Evolutionary conservation across 2,888 invertebrate species (phyloP).

Genomic region (Campaea margaritaria): DNA sequence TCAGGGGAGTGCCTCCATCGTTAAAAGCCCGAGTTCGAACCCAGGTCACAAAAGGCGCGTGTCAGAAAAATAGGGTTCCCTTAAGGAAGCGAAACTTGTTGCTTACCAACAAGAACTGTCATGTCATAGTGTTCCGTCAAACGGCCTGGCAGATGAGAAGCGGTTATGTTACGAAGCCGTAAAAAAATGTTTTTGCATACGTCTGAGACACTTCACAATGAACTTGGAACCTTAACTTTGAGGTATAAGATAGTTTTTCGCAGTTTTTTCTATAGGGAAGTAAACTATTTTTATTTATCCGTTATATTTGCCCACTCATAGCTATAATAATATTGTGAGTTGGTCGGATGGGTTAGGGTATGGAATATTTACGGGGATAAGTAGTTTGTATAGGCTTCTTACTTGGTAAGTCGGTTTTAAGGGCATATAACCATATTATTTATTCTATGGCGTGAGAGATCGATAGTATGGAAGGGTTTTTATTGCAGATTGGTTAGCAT

Average conservation of each 20-base stretch:
- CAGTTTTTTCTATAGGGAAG: not conserved
- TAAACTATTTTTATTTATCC: constrained; percentile 50
- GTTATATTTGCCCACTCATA: constrained; percentile 54
- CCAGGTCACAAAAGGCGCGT: constrained; percentile 23
- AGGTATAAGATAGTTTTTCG: constrained; percentile 31
- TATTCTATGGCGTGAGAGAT: constrained; percentile 14
- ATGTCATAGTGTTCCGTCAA: constrained; percentile 40
- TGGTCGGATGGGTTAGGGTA: constrained; percentile 38
- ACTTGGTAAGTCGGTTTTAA: constrained; percentile 13
- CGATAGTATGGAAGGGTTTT: constrained; percentile 13
- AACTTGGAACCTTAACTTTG: constrained; percentile 26
- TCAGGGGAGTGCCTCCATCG: not conserved
- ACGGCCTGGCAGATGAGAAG: constrained; percentile 40
- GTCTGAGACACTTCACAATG: constrained; percentile 5
- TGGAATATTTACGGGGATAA: constrained; percentile 38
- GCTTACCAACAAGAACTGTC: constrained; percentile 46
- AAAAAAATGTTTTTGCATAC: constrained; percentile 51
- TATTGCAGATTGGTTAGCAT: not conserved
- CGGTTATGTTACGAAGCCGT: constrained; percentile 46
- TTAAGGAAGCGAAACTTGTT: constrained; percentile 38
- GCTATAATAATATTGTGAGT: constrained; percentile 51
- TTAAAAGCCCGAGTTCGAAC: constrained; percentile 5
- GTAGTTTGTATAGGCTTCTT: constrained; percentile 20
- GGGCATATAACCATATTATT: constrained; percentile 3
- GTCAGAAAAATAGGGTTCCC: constrained; percentile 42